Conservation (phyloP, 2,797 vertebrate genomes). For the Sylvilagus floridanus region DNA sequence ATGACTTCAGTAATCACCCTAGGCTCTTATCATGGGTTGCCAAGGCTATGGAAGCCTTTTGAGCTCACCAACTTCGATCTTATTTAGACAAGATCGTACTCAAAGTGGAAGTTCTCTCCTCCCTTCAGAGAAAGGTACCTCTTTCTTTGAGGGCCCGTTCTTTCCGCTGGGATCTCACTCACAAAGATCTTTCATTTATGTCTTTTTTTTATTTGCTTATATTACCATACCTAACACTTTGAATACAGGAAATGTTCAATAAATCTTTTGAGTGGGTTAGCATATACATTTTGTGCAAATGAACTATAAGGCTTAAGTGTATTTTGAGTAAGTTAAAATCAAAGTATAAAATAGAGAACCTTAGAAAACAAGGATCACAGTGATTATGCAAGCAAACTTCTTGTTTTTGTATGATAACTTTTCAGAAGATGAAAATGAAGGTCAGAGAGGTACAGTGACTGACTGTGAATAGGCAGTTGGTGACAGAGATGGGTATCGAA, state of each 20-base stretch:
- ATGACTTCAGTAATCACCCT: no score
- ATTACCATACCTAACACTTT: neutral
- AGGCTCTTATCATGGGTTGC: no score
- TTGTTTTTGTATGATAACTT: neutral
- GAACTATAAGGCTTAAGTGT: neutral
- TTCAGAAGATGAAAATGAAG: neutral
- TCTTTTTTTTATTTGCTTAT: neutral
- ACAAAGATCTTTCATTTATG: no score
- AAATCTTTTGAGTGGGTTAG: neutral
- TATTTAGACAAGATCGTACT: no score
- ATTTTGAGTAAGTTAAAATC: neutral
- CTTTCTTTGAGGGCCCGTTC: no score
- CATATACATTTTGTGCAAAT: neutral
- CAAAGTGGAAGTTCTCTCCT: no score
- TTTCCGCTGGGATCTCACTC: no score
- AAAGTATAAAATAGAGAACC: neutral
- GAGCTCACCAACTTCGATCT: no score
- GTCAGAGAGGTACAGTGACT: neutral
- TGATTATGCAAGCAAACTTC: neutral
- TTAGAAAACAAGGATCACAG: neutral
- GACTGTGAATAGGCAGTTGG: accelerated
- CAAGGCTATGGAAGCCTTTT: no score
- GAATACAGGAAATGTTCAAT: neutral
- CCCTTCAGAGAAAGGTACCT: no score
- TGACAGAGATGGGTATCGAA: neutral